phyloP scores from a whole-genome alignment of 1,140 invertebrate species.

The Lasioglossum albipes region DNA sequence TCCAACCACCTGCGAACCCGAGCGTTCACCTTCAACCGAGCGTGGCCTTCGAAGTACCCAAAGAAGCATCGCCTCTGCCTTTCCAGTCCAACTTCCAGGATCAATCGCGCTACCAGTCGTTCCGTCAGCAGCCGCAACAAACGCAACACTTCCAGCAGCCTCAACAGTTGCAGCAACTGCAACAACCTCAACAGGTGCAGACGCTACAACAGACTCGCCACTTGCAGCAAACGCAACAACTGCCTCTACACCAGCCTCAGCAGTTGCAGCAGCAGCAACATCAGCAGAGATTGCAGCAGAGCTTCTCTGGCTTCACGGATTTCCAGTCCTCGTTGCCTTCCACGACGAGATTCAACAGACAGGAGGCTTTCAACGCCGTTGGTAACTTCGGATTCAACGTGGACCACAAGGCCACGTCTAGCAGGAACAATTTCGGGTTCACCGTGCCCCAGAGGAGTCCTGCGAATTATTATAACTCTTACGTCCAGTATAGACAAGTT shows the following conservation, averaged over 20 bases:
- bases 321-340: conserved; percentile 77
- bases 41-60: conserved; percentile 74
- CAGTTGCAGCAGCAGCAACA: conserved; percentile 74
- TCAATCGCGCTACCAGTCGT: conserved; percentile 68
- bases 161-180: conserved; percentile 70
- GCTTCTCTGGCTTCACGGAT: conserved; percentile 77
- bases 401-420: conserved; percentile 64
- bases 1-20: conserved; percentile 62
- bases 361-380: conserved; percentile 74
- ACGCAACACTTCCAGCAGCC: conserved; percentile 50
- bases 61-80: conserved; percentile 52
- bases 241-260: conserved; percentile 72
- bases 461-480: conserved; percentile 63
- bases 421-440: conserved; percentile 62
- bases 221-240: conserved; percentile 76
- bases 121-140: conserved; percentile 66
- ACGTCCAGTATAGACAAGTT: conserved; percentile 59
- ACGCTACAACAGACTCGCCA: conserved; percentile 69
- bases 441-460: conserved; percentile 51
- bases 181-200: conserved; percentile 70
- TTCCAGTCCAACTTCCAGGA: conserved; percentile 64
- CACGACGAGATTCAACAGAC: conserved; percentile 79
- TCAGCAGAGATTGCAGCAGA: conserved; percentile 78
- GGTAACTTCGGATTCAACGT: conserved; percentile 82
- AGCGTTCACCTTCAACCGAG: conserved; percentile 77